Percentiles rank a stretch among this genome's conserved stretches.
These are phyloP conservation scores for Drosophila anomalata DNA, from an alignment of 2,888 invertebrate species.

Conservation along the genomic window DNA sequence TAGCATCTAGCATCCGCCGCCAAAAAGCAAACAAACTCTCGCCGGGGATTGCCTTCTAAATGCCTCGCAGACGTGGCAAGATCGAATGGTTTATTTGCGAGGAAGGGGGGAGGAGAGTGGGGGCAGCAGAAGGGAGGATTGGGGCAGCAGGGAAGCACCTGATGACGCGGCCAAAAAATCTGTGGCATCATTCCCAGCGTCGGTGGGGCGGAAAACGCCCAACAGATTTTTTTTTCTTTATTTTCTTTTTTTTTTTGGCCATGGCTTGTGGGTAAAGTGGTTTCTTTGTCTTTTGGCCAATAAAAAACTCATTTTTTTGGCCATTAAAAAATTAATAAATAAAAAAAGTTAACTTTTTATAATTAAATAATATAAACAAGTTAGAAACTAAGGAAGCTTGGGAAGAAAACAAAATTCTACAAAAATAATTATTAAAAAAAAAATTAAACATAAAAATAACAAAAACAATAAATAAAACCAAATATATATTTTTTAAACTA, in stretches of 20 bases:
- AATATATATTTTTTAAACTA: too few species aligned
- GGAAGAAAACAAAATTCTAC: too few species aligned
- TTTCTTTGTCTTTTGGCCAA: constrained; percentile 23
- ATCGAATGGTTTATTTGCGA: constrained; percentile 2
- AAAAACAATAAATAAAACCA: too few species aligned
- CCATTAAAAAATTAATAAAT: not conserved
- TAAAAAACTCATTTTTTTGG: not conserved
- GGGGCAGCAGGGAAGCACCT: not conserved
- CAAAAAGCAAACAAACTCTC: constrained; percentile 40
- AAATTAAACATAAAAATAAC: too few species aligned
- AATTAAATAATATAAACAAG: too few species aligned
- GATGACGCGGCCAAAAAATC: constrained; percentile 40
- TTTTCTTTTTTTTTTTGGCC: not conserved
- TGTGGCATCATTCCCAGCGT: constrained; percentile 38
- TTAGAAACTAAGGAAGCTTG: too few species aligned
- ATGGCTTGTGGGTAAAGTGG: constrained; percentile 28
- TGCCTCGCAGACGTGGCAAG: constrained; percentile 45
- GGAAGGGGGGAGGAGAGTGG: not conserved
- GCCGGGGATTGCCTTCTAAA: constrained; percentile 41
- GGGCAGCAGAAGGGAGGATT: not conserved
- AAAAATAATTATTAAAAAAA: too few species aligned
- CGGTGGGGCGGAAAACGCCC: constrained; percentile 33
- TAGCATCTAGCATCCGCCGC: constrained; percentile 3
- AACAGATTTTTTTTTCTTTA: not conserved
- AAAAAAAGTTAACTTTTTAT: not conserved